Evolutionary conservation across 2,113 vertebrate genomes (phyloP).

Genomic region (Callorhinus ursinus): DNA sequence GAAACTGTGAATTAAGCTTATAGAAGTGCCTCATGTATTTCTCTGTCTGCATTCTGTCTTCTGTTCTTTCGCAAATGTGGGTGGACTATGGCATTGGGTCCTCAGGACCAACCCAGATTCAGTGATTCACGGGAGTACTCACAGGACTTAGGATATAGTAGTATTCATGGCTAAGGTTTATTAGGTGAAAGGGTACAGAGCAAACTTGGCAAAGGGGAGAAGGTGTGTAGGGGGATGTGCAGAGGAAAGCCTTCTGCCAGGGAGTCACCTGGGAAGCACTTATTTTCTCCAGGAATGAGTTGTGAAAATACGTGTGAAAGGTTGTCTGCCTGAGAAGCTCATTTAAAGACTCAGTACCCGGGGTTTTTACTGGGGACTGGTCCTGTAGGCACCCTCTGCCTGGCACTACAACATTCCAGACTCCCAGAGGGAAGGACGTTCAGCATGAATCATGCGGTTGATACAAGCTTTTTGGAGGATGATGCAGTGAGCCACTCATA

Average conservation of each 20-base stretch:
- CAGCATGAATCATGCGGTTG: accelerated
- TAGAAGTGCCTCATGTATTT: background rate
- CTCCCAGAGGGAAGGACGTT: background rate
- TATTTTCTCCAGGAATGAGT: background rate
- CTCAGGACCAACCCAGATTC: background rate
- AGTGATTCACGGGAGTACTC: background rate
- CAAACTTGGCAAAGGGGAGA: background rate
- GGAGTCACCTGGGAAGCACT: no score
- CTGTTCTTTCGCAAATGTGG: background rate
- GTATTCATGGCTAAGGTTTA: background rate
- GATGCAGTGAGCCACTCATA: background rate
- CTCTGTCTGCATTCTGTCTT: background rate
- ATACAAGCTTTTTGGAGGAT: accelerated
- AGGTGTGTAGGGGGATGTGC: background rate
- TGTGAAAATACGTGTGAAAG: background rate
- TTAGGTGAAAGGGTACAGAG: background rate
- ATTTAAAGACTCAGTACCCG: background rate
- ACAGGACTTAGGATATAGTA: background rate
- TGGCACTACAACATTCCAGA: background rate
- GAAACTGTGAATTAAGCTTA: background rate
- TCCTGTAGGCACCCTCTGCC: background rate
- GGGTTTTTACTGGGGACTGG: background rate
- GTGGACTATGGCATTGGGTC: background rate
- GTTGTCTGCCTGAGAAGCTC: background rate
- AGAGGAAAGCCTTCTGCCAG: background rate